phyloP scores from a whole-genome alignment of 1,140 invertebrate species.

The Adoxophyes honmai region DNA sequence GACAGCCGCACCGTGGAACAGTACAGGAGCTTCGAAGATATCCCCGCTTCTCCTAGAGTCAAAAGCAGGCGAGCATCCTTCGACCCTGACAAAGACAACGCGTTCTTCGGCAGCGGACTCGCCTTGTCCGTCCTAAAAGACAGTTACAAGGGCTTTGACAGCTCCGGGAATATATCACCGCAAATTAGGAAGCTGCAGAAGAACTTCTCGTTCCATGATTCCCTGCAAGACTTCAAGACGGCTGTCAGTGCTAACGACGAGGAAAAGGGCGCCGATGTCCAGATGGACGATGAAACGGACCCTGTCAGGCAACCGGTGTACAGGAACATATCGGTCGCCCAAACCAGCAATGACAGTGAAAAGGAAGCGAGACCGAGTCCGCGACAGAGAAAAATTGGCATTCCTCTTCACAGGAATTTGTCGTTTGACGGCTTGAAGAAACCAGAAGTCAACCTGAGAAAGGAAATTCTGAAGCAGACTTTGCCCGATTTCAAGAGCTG shows the following conservation, averaged over 20 bases:
- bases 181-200: constrained; percentile 56
- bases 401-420: constrained; percentile 25
- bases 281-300: constrained; percentile 19
- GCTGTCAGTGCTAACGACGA: constrained; percentile 28
- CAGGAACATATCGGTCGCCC: constrained; percentile 36
- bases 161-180: constrained; percentile 37
- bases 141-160: constrained; percentile 54
- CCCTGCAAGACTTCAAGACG: constrained; percentile 39
- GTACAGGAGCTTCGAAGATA: constrained; percentile 65
- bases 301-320: constrained; percentile 26
- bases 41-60: constrained; percentile 56
- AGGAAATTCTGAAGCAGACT: constrained; percentile 43
- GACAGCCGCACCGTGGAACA: constrained; percentile 35
- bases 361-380: constrained; percentile 20
- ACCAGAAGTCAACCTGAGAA: constrained; percentile 37
- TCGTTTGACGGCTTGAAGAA: constrained; percentile 34
- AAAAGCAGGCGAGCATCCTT: constrained; percentile 65
- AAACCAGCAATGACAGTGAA: constrained; percentile 17
- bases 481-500: constrained; percentile 40
- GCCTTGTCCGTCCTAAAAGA: constrained; percentile 47
- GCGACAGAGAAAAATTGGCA: constrained; percentile 43
- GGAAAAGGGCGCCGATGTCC: constrained; percentile 9
- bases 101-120: constrained; percentile 32
- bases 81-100: constrained; percentile 29
- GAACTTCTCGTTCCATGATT: constrained; percentile 46